phyloP scores from a whole-genome alignment of 2,888 invertebrate species.

The Thumatha senex region DNA sequence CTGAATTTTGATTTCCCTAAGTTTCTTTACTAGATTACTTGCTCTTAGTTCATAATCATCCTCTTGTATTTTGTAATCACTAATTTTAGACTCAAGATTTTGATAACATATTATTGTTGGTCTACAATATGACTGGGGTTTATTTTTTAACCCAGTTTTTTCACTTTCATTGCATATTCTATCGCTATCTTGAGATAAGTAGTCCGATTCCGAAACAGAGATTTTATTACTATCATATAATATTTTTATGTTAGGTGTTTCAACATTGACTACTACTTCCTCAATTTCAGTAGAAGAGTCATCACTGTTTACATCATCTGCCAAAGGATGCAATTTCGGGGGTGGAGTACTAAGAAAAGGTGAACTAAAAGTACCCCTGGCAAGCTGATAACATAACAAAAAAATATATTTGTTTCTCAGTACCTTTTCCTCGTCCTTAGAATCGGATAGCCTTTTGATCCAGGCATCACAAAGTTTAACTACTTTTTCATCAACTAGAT shows the following conservation, averaged over 20 bases:
- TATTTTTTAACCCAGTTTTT: slow-evolving; percentile 8
- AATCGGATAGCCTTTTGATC: slow-evolving; percentile 64
- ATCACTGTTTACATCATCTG: slow-evolving; percentile 51
- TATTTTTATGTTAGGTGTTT: slow-evolving; percentile 46
- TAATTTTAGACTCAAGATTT: slow-evolving; percentile 36
- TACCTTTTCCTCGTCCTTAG: slow-evolving; percentile 55
- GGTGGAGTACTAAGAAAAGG: slow-evolving; percentile 63
- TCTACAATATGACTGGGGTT: slow-evolving; percentile 14
- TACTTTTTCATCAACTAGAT: slow-evolving; percentile 54
- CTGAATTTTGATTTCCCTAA: slow-evolving; percentile 70
- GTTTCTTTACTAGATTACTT: slow-evolving; percentile 60
- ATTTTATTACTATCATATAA: slow-evolving; percentile 43
- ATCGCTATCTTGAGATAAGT: slow-evolving; percentile 36
- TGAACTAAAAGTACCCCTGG: slow-evolving; percentile 58
- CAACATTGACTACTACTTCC: slow-evolving; percentile 50
- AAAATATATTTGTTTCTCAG: slow-evolving; percentile 69
- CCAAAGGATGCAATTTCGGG: slow-evolving; percentile 42
- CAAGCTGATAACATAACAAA: slow-evolving; percentile 65
- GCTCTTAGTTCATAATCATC: slow-evolving; percentile 57
- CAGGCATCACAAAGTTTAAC: slow-evolving; percentile 66
- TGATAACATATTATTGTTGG: slow-evolving; percentile 40
- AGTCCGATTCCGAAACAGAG: slow-evolving; percentile 42
- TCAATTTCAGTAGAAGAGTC: slow-evolving; percentile 58
- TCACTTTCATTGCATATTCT: slow-evolving; percentile 29
- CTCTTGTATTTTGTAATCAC: slow-evolving; percentile 15